Conservation (phyloP, 35 echinoderm and acorn worm genomes). For the Holothuria glaberrima region DNA sequence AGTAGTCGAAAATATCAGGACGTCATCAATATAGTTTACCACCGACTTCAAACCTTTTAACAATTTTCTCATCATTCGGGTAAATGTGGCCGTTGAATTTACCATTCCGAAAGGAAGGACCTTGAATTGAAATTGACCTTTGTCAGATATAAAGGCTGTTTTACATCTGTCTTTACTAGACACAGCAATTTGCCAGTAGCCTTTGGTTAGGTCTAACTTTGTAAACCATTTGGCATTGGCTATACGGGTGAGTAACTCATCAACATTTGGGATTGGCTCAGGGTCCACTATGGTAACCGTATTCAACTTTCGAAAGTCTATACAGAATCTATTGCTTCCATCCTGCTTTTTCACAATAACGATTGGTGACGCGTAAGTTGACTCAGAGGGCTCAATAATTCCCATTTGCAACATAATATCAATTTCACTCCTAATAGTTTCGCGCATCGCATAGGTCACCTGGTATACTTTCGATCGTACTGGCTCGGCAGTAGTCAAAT, state of each 20-base stretch:
- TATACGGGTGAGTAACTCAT: neutral
- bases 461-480: slow-evolving; percentile 57
- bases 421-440: slow-evolving; percentile 30
- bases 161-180: neutral
- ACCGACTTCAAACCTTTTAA: slow-evolving; percentile 10
- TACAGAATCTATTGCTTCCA: slow-evolving; percentile 72
- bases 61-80: slow-evolving; percentile 24
- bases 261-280: slow-evolving; percentile 59
- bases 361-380: neutral
- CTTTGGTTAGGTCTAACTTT: slow-evolving; percentile 48
- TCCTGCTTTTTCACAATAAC: slow-evolving; percentile 65
- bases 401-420: slow-evolving; percentile 55
- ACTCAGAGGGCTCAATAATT: neutral
- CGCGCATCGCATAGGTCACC: slow-evolving; percentile 36
- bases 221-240: slow-evolving; percentile 41
- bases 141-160: slow-evolving; percentile 8
- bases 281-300: slow-evolving; percentile 68
- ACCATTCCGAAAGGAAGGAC: slow-evolving; percentile 26
- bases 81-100: slow-evolving; percentile 38
- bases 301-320: slow-evolving; percentile 71
- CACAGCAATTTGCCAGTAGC: slow-evolving; percentile 56
- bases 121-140: slow-evolving; percentile 12
- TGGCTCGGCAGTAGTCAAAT: slow-evolving; percentile 39
- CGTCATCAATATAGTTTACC: slow-evolving; percentile 52
- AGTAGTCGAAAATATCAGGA: neutral